Evolutionary conservation across 2,888 invertebrate genomes (phyloP).

Genomic region (Lypha dubia): DNA sequence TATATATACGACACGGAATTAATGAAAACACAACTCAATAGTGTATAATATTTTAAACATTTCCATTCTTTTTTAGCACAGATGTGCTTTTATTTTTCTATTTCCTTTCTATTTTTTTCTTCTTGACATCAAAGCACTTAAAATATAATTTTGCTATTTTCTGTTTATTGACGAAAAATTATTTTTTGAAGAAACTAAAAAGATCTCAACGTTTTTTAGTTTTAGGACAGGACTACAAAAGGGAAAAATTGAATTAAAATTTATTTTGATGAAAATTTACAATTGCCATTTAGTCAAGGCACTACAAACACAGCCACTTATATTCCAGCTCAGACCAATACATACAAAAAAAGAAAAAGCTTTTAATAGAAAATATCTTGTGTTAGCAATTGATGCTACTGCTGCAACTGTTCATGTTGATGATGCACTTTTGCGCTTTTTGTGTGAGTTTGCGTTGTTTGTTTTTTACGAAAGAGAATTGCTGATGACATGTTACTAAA

Average conservation of each 20-base stretch:
- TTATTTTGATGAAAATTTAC: conserved; percentile 56
- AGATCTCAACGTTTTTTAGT: conserved; percentile 21
- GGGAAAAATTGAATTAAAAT: conserved; percentile 65
- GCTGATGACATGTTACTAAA: conserved; percentile 64
- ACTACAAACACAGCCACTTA: neutral
- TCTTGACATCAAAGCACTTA: conserved; percentile 24
- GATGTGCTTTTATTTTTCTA: conserved; percentile 42
- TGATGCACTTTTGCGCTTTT: conserved; percentile 24
- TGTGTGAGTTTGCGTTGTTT: neutral
- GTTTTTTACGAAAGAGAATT: conserved; percentile 61
- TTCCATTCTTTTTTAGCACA: conserved; percentile 49
- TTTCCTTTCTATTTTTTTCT: neutral
- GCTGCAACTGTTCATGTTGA: neutral
- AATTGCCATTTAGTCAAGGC: conserved; percentile 59
- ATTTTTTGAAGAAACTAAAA: neutral
- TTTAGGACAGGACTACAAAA: neutral
- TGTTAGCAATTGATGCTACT: conserved; percentile 39
- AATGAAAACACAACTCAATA: conserved; percentile 41
- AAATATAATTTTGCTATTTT: conserved; percentile 53
- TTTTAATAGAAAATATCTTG: conserved; percentile 47
- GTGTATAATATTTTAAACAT: conserved; percentile 54
- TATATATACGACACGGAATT: neutral
- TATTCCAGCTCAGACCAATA: neutral
- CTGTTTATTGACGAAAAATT: conserved; percentile 20
- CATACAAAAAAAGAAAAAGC: conserved; percentile 18